These are phyloP conservation scores for Buceros bicornis DNA, from an alignment of 2,797 vertebrate genomes.

Conservation along the genomic window DNA sequence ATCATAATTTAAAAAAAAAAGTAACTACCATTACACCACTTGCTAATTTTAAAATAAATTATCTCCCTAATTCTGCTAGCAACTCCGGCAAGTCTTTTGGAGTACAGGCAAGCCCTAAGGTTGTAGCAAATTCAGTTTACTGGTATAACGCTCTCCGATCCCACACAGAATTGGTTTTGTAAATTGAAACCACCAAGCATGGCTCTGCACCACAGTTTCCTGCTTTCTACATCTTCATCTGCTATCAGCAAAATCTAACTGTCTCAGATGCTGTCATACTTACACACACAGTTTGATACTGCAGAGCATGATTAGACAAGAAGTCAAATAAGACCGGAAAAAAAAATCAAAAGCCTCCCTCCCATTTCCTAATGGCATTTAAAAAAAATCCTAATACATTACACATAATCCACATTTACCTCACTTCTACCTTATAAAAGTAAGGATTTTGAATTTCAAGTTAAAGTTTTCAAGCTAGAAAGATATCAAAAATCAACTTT, in stretches of 20 bases:
- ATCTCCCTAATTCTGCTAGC: background rate
- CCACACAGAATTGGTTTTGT: background rate
- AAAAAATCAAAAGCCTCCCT: background rate
- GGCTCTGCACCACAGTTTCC: slow-evolving; percentile 72
- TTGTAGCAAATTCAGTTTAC: background rate
- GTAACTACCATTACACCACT: background rate
- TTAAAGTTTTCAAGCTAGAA: background rate
- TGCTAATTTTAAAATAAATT: background rate
- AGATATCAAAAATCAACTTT: background rate
- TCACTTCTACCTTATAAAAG: background rate
- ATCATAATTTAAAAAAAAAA: background rate
- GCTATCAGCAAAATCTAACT: slow-evolving; percentile 54
- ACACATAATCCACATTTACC: background rate
- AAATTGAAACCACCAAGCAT: slow-evolving; percentile 42
- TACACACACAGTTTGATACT: background rate
- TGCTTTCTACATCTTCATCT: slow-evolving; percentile 61
- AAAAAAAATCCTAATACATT: background rate
- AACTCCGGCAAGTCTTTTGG: background rate
- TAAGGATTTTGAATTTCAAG: background rate
- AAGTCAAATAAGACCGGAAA: background rate
- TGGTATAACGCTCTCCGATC: background rate
- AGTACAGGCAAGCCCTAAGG: background rate
- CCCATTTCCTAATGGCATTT: background rate
- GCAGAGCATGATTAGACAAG: background rate
- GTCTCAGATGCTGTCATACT: background rate